Evolutionary conservation across 2,113 vertebrate species (phyloP).

Genomic region (Alosa alosa): DNA sequence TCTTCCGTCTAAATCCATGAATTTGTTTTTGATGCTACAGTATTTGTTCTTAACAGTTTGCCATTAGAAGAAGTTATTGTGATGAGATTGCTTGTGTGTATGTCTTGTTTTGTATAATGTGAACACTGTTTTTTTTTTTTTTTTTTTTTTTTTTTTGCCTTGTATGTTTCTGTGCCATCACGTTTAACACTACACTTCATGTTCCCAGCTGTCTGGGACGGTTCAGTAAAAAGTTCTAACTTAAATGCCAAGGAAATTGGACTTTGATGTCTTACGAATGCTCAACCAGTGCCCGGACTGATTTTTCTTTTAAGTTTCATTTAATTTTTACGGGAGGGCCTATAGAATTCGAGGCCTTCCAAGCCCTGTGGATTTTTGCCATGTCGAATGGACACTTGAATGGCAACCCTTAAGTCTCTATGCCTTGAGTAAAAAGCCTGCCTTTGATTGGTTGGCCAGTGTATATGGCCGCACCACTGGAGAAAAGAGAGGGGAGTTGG

Average conservation of each 20-base stretch:
- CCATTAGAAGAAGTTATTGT: background rate
- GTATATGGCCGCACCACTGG: background rate
- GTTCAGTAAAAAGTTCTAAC: background rate
- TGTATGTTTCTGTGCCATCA: background rate
- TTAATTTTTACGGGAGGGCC: background rate
- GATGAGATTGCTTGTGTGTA: background rate
- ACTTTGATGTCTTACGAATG: slow-evolving; percentile 20
- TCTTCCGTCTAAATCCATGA: background rate
- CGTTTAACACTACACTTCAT: background rate
- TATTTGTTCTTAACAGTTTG: background rate
- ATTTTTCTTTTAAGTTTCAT: slow-evolving; percentile 18
- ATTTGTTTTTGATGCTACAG: background rate
- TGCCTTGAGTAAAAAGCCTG: background rate
- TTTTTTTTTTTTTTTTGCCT: background rate
- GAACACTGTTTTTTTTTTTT: background rate
- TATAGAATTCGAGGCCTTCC: background rate
- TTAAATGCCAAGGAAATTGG: slow-evolving; percentile 35
- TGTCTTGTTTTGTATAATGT: slow-evolving; percentile 11
- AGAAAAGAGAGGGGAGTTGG: slow-evolving; percentile 2
- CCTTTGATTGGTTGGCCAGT: slow-evolving; percentile 2
- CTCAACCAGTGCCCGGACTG: slow-evolving; percentile 42
- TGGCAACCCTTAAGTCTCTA: background rate
- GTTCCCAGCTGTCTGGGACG: background rate
- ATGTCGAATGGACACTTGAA: slow-evolving; percentile 14
- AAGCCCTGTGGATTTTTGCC: slow-evolving; percentile 8